Percentiles rank a stretch among this genome's conserved stretches.
These are phyloP conservation scores for Drosophila sordidapex DNA, from an alignment of 2,888 invertebrate genomes.

Conservation along the genomic window DNA sequence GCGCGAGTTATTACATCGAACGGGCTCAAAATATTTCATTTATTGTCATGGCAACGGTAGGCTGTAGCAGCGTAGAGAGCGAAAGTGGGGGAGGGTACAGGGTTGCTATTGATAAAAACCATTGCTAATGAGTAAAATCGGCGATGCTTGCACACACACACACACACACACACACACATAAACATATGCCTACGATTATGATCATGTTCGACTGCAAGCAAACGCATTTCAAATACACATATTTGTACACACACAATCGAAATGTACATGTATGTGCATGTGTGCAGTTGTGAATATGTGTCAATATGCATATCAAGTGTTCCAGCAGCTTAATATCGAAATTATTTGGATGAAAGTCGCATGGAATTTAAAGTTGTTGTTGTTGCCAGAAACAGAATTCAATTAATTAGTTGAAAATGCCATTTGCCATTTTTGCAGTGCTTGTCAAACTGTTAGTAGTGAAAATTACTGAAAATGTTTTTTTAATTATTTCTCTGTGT, in stretches of 20 bases:
- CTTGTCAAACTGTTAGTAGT: neutral
- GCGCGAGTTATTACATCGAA: constrained; percentile 72
- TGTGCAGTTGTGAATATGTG: neutral
- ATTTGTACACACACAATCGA: neutral
- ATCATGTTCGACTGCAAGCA: neutral
- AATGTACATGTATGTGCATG: neutral
- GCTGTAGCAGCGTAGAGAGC: neutral
- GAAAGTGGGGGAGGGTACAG: neutral
- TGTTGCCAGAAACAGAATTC: neutral
- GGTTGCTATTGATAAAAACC: neutral
- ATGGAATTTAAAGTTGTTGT: neutral
- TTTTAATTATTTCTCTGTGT: neutral
- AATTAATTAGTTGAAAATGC: neutral
- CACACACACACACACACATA: neutral
- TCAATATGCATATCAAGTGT: neutral
- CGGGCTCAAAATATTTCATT: constrained; percentile 76
- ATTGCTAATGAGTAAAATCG: constrained; percentile 7
- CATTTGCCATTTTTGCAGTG: neutral
- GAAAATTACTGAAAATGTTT: no score
- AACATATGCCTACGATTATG: neutral
- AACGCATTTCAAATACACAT: neutral
- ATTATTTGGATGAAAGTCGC: neutral
- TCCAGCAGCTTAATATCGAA: neutral
- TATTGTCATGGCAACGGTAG: constrained; percentile 61
- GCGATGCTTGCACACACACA: neutral